Percentiles rank a stretch among this genome's conserved stretches.
Conservation (phyloP, 2,113 vertebrate genomes). For the Bombycilla garrulus region DNA sequence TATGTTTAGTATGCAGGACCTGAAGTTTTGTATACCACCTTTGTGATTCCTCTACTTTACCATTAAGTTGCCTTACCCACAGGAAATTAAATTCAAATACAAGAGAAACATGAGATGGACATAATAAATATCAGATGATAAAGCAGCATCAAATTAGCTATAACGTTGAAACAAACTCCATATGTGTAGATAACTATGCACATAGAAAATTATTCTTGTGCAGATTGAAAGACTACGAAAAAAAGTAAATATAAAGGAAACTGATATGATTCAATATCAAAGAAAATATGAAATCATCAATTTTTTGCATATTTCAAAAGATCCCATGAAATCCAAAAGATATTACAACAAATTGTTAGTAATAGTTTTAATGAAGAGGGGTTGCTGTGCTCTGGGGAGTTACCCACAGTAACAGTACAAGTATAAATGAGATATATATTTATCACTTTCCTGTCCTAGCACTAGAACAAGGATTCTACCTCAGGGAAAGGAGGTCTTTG, state of each 20-base stretch:
- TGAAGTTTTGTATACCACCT: background rate
- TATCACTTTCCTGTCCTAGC: background rate
- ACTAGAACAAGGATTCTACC: background rate
- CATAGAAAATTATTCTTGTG: background rate
- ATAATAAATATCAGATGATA: background rate
- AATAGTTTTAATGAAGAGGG: background rate
- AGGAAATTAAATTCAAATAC: background rate
- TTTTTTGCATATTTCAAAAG: background rate
- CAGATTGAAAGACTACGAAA: background rate
- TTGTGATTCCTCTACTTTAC: background rate
- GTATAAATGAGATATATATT: background rate
- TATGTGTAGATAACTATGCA: background rate
- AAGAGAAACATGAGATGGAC: background rate
- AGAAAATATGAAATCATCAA: background rate
- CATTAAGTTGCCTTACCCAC: background rate
- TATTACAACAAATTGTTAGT: background rate
- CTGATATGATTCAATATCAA: fast-evolving
- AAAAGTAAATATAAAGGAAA: background rate
- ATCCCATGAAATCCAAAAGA: background rate
- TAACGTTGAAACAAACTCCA: background rate
- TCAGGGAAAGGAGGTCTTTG: background rate
- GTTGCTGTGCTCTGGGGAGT: background rate
- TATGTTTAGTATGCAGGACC: background rate
- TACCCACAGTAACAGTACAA: background rate
- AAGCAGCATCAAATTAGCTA: background rate